These are phyloP conservation scores for Tiphia femorata DNA, from an alignment of 2,888 invertebrate species.

Conservation along the genomic window DNA sequence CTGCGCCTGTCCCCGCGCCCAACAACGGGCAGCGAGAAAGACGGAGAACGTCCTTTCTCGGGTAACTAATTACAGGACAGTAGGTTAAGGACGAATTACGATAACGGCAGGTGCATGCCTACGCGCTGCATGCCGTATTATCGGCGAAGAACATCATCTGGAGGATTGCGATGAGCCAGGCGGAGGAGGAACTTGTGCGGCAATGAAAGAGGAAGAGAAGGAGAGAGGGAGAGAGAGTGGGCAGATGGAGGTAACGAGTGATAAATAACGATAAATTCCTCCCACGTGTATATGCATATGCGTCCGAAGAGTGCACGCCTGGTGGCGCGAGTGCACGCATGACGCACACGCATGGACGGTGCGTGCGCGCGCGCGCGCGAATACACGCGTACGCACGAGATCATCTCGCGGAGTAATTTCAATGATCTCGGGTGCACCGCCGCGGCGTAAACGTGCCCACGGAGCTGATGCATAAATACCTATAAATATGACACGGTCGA, in stretches of 20 bases:
- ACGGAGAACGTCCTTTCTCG: too few relatives aligned
- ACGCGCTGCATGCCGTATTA: not conserved
- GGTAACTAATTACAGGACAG: not conserved
- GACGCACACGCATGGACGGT: too few relatives aligned
- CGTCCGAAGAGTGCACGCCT: too few relatives aligned
- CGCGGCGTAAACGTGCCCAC: constrained; percentile 43
- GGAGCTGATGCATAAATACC: constrained; percentile 56
- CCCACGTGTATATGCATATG: constrained; percentile 29
- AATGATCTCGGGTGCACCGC: constrained; percentile 40
- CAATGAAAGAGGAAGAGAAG: too few relatives aligned
- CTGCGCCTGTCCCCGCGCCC: too few relatives aligned
- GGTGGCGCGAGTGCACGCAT: too few relatives aligned
- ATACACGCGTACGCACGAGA: constrained; percentile 2
- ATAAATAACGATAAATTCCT: constrained; percentile 49
- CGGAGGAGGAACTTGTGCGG: too few relatives aligned
- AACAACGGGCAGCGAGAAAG: too few relatives aligned
- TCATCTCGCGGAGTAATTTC: constrained; percentile 41
- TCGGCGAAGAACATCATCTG: constrained; percentile 14
- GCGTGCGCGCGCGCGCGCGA: too few relatives aligned
- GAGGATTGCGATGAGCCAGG: constrained; percentile 3
- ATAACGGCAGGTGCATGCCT: constrained; percentile 30
- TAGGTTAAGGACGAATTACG: constrained; percentile 27
- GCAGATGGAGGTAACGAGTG: constrained; percentile 34
- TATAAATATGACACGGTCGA: constrained; percentile 57
- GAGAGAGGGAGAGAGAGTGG: not conserved